These are phyloP conservation scores for Euspilapteryx auroguttella DNA, from an alignment of 2,888 invertebrate genomes.

Conservation along the genomic window DNA sequence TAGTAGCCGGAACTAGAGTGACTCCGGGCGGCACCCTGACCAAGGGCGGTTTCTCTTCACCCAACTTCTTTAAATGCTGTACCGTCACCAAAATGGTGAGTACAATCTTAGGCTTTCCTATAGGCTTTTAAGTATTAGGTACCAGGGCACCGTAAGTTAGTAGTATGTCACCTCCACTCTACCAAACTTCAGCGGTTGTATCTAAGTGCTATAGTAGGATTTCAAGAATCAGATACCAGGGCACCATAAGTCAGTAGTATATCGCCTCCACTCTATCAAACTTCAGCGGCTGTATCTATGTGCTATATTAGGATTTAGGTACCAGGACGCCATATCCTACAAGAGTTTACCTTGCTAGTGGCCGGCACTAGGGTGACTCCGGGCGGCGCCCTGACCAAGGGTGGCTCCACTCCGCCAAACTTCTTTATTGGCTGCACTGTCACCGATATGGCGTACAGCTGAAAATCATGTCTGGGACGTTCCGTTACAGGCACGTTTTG, in stretches of 20 bases:
- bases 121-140: too few species aligned
- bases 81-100: slow-evolving; percentile 25
- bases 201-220: too few species aligned
- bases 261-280: too few species aligned
- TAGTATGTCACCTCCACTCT: too few species aligned
- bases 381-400: slow-evolving; percentile 24
- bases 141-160: too few species aligned
- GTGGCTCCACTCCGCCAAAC: slow-evolving; percentile 22
- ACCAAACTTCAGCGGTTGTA: too few species aligned
- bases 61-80: slow-evolving; percentile 26
- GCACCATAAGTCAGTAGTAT: too few species aligned
- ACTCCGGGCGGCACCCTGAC: slow-evolving; percentile 23
- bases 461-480: slow-evolving; percentile 36
- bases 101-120: too few species aligned
- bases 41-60: slow-evolving; percentile 24
- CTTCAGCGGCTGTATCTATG: too few species aligned
- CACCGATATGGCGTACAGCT: slow-evolving; percentile 28
- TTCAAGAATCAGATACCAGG: too few species aligned
- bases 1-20: slow-evolving; percentile 34
- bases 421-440: slow-evolving; percentile 28
- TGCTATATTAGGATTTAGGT: too few species aligned
- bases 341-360: slow-evolving; percentile 41
- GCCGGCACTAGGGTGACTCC: slow-evolving; percentile 30
- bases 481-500: slow-evolving; percentile 40
- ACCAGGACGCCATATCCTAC: too few species aligned